These are phyloP conservation scores for Neocrepidodera transversa DNA, from an alignment of 2,888 invertebrate genomes.

Conservation along the genomic window DNA sequence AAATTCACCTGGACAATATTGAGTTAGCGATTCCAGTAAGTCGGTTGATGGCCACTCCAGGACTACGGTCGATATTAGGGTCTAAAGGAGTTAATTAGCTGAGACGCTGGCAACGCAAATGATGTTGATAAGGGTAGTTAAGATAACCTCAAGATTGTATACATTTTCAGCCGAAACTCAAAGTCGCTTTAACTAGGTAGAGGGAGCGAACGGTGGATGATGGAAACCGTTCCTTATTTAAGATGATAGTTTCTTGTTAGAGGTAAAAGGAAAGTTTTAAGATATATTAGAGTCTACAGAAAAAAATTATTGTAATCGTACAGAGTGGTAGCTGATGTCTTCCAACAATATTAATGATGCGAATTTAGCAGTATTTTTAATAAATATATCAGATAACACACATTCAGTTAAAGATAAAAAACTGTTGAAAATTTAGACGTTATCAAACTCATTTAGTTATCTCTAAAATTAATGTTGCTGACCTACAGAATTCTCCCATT, in stretches of 20 bases:
- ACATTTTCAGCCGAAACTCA: constrained; percentile 20
- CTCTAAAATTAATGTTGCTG: too few relatives aligned
- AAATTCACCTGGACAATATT: constrained; percentile 27
- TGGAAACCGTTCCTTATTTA: constrained; percentile 14
- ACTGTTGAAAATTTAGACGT: too few relatives aligned
- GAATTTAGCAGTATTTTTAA: too few relatives aligned
- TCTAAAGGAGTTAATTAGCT: constrained; percentile 22
- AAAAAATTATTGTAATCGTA: too few relatives aligned
- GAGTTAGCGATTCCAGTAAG: constrained; percentile 13
- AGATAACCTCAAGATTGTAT: constrained; percentile 27
- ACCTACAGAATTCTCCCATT: too few relatives aligned
- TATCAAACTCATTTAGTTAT: too few relatives aligned
- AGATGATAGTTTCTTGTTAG: constrained; percentile 10
- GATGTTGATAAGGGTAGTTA: constrained; percentile 30
- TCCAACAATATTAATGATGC: too few relatives aligned
- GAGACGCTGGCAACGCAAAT: constrained; percentile 18
- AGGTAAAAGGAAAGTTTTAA: background rate
- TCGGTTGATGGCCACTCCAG: constrained; percentile 18
- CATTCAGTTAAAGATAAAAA: too few relatives aligned
- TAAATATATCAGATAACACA: too few relatives aligned
- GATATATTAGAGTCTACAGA: background rate
- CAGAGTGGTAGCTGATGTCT: too few relatives aligned
- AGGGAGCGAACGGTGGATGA: constrained; percentile 14
- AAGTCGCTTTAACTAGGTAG: constrained; percentile 19
- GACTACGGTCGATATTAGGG: constrained; percentile 20